A percentile compares a stretch with the other conserved stretches of the same genome.
Conservation (phyloP, 2,797 vertebrate species). For the Prionace glauca region DNA sequence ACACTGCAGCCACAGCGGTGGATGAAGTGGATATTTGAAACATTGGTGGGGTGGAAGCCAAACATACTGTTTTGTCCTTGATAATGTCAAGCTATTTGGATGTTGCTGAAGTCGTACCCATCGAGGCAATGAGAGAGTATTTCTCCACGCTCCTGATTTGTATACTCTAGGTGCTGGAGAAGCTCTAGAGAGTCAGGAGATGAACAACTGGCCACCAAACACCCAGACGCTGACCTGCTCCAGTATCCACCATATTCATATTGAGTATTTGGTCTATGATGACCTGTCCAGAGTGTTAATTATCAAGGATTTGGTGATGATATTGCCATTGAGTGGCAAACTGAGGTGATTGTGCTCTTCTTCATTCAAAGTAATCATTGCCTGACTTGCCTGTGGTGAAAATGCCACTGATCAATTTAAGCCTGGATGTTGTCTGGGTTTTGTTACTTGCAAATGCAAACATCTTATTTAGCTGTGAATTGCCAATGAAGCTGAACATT, state of each 20-base stretch:
- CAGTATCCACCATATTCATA: too few species aligned
- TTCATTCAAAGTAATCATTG: neutral
- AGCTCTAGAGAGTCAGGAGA: neutral
- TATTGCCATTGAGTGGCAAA: neutral
- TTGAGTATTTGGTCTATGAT: neutral
- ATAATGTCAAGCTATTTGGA: neutral
- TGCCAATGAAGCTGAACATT: neutral
- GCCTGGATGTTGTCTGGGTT: neutral
- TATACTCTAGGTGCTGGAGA: neutral
- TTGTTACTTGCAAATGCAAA: neutral
- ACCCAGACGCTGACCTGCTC: neutral
- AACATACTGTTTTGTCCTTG: neutral
- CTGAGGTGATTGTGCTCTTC: neutral
- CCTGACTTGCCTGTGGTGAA: too few species aligned
- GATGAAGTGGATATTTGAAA: neutral
- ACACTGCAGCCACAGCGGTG: neutral
- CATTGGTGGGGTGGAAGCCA: neutral
- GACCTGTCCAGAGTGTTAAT: neutral
- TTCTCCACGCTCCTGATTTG: neutral
- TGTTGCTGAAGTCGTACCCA: neutral
- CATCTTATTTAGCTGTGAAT: neutral
- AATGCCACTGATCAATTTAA: neutral
- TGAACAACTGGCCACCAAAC: neutral
- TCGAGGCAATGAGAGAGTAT: neutral
- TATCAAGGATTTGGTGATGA: neutral